Percentiles rank a stretch among this genome's conserved stretches.
These are phyloP conservation scores for Eremophila alpestris DNA, from an alignment of 2,797 vertebrate genomes.

Conservation along the genomic window DNA sequence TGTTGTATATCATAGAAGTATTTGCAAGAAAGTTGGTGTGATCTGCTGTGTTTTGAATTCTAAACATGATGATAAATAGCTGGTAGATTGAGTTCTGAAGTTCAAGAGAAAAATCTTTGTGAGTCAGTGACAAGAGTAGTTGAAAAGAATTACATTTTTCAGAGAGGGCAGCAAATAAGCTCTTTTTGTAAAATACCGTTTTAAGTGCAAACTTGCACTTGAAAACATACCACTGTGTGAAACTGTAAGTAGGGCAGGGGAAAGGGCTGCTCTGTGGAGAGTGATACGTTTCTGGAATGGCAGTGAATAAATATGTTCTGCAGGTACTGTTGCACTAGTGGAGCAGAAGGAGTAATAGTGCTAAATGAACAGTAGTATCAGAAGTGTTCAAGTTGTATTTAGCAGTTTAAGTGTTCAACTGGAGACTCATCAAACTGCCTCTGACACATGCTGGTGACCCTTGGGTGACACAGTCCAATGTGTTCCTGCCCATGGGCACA, in stretches of 20 bases:
- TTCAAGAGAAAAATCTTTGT: neutral
- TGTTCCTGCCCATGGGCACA: neutral
- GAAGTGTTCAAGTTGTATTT: neutral
- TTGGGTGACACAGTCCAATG: fast-evolving
- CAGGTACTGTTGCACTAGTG: fast-evolving
- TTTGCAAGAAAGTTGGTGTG: neutral
- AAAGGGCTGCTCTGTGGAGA: neutral
- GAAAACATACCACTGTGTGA: neutral
- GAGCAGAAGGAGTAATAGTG: neutral
- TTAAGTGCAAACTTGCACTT: neutral
- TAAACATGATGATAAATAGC: neutral
- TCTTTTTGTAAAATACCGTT: neutral
- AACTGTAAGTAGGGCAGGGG: neutral
- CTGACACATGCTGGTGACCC: fast-evolving
- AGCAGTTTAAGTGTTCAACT: neutral
- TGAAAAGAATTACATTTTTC: neutral
- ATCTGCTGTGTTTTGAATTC: neutral
- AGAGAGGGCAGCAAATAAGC: neutral
- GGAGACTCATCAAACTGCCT: neutral
- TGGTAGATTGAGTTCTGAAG: neutral
- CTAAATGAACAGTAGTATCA: neutral
- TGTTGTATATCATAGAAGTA: neutral
- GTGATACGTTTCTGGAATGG: neutral
- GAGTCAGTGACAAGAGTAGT: neutral
- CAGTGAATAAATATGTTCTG: neutral